Percentiles rank a stretch among this genome's conserved stretches.
Evolutionary conservation across 1,140 invertebrate genomes (phyloP).

Genomic region (Zophobas atratus): DNA sequence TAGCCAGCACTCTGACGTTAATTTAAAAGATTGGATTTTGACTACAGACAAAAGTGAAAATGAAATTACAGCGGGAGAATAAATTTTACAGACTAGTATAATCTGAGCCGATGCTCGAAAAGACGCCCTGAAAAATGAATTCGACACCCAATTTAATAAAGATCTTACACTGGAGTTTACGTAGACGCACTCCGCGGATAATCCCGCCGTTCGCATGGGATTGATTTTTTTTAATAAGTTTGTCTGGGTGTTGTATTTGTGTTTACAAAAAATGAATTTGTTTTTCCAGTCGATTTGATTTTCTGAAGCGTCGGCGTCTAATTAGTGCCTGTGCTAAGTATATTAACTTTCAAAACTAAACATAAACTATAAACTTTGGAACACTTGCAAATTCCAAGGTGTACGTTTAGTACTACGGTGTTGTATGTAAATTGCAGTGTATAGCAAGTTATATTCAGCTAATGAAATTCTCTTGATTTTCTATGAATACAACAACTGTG

Average conservation of each 20-base stretch:
- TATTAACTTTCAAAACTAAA: too few species aligned
- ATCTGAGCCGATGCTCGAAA: slow-evolving; percentile 44
- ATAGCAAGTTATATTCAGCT: too few species aligned
- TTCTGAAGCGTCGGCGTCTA: too few species aligned
- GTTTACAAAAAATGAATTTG: neutral
- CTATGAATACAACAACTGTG: too few species aligned
- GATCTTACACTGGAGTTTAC: slow-evolving; percentile 12
- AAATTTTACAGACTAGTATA: slow-evolving; percentile 41
- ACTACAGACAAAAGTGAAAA: slow-evolving; percentile 45
- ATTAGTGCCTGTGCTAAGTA: too few species aligned
- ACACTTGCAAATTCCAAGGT: too few species aligned
- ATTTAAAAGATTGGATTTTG: slow-evolving; percentile 48
- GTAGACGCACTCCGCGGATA: neutral
- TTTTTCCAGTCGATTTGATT: neutral
- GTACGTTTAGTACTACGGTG: too few species aligned
- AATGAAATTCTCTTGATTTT: too few species aligned
- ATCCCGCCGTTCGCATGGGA: neutral
- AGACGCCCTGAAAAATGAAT: slow-evolving; percentile 27
- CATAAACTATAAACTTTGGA: too few species aligned
- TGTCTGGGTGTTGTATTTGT: neutral
- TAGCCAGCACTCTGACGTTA: slow-evolving; percentile 28
- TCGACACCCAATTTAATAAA: slow-evolving; percentile 19
- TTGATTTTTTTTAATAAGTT: neutral
- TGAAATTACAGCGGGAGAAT: slow-evolving; percentile 45
- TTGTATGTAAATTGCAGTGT: too few species aligned